Evolutionary conservation across 2,113 vertebrate species (phyloP).

Genomic region (Melanotaenia duboulayi): DNA sequence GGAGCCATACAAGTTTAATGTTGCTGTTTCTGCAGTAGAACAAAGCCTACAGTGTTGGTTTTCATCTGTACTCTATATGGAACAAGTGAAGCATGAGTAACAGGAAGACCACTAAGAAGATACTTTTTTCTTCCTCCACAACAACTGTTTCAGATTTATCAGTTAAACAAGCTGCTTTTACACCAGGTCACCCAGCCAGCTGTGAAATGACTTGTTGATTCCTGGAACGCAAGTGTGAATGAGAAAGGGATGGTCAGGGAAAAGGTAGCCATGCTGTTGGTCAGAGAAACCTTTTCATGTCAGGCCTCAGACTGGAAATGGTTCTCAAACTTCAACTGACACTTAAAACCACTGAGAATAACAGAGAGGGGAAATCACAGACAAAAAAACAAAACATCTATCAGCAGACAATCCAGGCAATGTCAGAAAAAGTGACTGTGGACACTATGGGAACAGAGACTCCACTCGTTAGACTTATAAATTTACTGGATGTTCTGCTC

Average conservation of each 20-base stretch:
- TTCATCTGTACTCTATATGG: slow-evolving; percentile 49
- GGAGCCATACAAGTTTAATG: slow-evolving; percentile 68
- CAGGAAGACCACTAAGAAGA: slow-evolving; percentile 45
- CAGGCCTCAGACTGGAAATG: slow-evolving; percentile 31
- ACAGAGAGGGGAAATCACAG: background rate
- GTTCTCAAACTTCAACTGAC: slow-evolving; percentile 13
- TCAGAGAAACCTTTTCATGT: slow-evolving; percentile 37
- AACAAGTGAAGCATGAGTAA: slow-evolving; percentile 53
- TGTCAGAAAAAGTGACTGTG: slow-evolving; percentile 6
- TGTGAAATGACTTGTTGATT: slow-evolving; percentile 75
- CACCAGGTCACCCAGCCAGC: slow-evolving; percentile 57
- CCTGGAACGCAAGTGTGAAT: background rate
- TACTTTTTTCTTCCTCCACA: slow-evolving; percentile 24
- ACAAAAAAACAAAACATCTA: slow-evolving; percentile 14
- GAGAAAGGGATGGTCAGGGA: background rate
- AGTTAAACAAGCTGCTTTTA: slow-evolving; percentile 43
- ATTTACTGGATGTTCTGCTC: slow-evolving; percentile 58
- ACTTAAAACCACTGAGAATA: slow-evolving; percentile 22
- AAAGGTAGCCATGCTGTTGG: slow-evolving; percentile 31
- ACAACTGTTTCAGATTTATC: slow-evolving; percentile 64
- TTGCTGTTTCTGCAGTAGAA: slow-evolving; percentile 61
- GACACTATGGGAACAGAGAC: slow-evolving; percentile 6
- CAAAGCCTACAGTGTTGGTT: slow-evolving; percentile 62
- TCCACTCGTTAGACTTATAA: slow-evolving; percentile 20
- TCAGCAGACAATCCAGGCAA: slow-evolving; percentile 27